phyloP scores from a whole-genome alignment of 1,140 invertebrate species.

The Onthophagus taurus region DNA sequence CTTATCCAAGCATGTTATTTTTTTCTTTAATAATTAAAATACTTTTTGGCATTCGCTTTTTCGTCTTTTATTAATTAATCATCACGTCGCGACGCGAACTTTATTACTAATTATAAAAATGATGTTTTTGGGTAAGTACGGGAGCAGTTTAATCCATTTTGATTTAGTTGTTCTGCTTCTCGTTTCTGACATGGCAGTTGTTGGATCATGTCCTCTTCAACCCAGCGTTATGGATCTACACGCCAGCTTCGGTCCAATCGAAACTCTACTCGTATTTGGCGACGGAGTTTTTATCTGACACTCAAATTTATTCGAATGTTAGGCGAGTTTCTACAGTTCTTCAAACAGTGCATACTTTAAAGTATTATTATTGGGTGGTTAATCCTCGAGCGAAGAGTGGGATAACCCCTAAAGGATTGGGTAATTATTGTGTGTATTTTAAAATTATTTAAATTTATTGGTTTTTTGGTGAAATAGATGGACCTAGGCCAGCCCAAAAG shows the following conservation, averaged over 20 bases:
- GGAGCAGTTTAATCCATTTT: conserved; percentile 50
- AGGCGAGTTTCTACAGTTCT: conserved; percentile 92
- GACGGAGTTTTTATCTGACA: conserved; percentile 94
- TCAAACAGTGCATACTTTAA: conserved; percentile 96
- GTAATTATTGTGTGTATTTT: too few species aligned
- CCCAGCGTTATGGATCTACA: conserved; percentile 97
- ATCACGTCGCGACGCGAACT: background rate
- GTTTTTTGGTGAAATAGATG: conserved; percentile 72
- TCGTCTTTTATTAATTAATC: conserved; percentile 1
- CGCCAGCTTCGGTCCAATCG: conserved; percentile 91
- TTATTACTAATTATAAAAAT: conserved; percentile 7
- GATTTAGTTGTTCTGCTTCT: conserved; percentile 67
- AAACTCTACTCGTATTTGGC: conserved; percentile 94
- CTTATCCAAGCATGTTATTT: conserved; percentile 34
- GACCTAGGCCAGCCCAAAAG: conserved; percentile 84
- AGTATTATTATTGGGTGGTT: conserved; percentile 98
- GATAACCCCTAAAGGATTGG: conserved; percentile 86
- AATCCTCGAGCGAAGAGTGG: conserved; percentile 92
- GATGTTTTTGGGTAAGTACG: conserved; percentile 44
- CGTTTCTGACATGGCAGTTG: conserved; percentile 79
- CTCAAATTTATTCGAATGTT: conserved; percentile 96
- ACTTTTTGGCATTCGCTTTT: conserved; percentile 4
- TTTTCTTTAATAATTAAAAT: too few species aligned
- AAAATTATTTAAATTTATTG: conserved; percentile 3
- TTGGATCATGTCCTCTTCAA: conserved; percentile 98